A percentile compares a stretch with the other conserved stretches of the same genome.
These are phyloP conservation scores for Tipula helvola DNA, from an alignment of 2,888 invertebrate genomes.

Conservation along the genomic window DNA sequence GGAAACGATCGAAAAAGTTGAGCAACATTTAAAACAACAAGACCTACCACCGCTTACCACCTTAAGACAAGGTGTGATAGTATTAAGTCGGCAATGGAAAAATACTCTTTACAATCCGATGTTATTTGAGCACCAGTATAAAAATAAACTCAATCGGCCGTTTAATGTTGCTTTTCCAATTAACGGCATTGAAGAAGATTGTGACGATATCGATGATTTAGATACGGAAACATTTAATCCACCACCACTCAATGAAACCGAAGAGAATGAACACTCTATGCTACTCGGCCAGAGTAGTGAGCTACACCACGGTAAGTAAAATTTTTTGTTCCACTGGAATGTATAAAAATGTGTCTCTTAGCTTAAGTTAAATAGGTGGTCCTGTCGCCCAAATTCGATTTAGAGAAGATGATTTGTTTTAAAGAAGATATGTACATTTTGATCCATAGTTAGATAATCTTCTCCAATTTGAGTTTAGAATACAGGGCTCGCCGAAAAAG, in stretches of 20 bases:
- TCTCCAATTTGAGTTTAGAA: background rate
- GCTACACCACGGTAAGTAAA: constrained; percentile 15
- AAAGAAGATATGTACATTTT: too few species aligned
- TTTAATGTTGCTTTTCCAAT: constrained; percentile 82
- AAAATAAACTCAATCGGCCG: constrained; percentile 67
- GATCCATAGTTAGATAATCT: too few species aligned
- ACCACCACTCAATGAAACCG: constrained; percentile 18
- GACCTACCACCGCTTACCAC: constrained; percentile 81
- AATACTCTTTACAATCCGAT: constrained; percentile 88
- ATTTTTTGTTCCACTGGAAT: background rate
- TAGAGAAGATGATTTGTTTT: background rate
- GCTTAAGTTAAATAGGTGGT: background rate
- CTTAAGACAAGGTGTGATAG: constrained; percentile 89
- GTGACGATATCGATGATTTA: constrained; percentile 34
- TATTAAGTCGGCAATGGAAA: constrained; percentile 93
- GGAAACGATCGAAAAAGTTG: constrained; percentile 63
- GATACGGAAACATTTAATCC: constrained; percentile 25
- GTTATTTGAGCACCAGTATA: constrained; percentile 77
- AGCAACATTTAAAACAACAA: constrained; percentile 68
- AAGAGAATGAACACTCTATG: constrained; percentile 38
- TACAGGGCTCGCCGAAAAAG: background rate
- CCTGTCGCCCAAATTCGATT: background rate
- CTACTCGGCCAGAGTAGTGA: constrained; percentile 29
- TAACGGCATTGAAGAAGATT: constrained; percentile 63
- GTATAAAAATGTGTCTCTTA: background rate